These are phyloP conservation scores for Siphonodentalium dalli DNA, from an alignment of 2,888 invertebrate genomes.

Conservation along the genomic window DNA sequence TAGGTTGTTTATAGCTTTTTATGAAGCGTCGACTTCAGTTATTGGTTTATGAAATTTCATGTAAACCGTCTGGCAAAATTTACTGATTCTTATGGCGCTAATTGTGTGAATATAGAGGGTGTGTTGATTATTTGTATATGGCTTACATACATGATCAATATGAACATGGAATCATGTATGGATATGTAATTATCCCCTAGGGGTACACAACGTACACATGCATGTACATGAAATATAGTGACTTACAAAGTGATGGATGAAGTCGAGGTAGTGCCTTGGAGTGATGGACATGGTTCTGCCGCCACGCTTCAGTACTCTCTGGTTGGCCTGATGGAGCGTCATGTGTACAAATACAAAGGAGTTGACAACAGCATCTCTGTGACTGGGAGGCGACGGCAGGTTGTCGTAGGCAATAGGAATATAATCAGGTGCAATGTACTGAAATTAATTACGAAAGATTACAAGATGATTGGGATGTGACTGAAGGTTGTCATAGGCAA, in stretches of 20 bases:
- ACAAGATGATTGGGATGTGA: no score
- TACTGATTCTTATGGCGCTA: no score
- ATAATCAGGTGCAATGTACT: constrained; percentile 86
- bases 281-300: constrained; percentile 97
- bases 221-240: neutral
- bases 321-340: constrained; percentile 93
- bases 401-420: constrained; percentile 86
- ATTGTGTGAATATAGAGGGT: no score
- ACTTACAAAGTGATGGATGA: constrained; percentile 94
- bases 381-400: constrained; percentile 72
- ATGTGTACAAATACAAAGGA: constrained; percentile 98
- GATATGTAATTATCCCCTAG: neutral
- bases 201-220: neutral
- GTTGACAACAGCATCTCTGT: constrained; percentile 97
- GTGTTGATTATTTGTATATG: no score
- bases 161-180: no score
- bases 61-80: no score
- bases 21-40: no score
- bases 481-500: no score
- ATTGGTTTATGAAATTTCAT: no score
- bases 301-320: constrained; percentile 87
- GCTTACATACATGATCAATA: no score
- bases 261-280: constrained; percentile 96
- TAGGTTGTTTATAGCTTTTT: no score
- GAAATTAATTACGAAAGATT: constrained; percentile 28